phyloP scores from a whole-genome alignment of 2,797 vertebrate species.

The Acrossocheilus fasciatus region DNA sequence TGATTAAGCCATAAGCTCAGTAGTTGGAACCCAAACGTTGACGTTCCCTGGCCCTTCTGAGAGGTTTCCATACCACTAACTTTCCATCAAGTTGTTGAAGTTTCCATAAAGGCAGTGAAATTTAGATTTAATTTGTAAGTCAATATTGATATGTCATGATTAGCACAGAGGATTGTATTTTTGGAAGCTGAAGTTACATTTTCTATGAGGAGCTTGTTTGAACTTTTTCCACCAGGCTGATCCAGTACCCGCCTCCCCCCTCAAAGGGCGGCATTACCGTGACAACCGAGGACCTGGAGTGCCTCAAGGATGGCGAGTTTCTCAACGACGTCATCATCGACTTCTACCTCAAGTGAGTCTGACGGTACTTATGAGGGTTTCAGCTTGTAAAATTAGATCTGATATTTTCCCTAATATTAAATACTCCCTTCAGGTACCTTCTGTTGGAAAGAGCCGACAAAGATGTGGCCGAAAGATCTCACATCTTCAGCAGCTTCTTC shows the following conservation, averaged over 20 bases:
- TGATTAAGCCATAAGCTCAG: constrained; percentile 26
- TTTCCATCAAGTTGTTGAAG: constrained; percentile 47
- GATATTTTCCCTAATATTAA: neutral
- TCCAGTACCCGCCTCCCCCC: constrained; percentile 91
- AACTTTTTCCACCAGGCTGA: constrained; percentile 79
- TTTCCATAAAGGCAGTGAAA: constrained; percentile 49
- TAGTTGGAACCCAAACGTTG: constrained; percentile 8
- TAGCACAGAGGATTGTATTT: constrained; percentile 30
- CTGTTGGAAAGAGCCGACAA: constrained; percentile 84
- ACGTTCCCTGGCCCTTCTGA: neutral
- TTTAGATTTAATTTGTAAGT: constrained; percentile 44
- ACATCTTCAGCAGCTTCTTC: constrained; percentile 98
- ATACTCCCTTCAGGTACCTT: constrained; percentile 80
- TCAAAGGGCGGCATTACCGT: constrained; percentile 91
- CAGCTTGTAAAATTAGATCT: constrained; percentile 1
- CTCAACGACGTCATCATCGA: constrained; percentile 98
- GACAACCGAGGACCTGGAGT: constrained; percentile 89
- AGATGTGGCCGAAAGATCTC: constrained; percentile 82
- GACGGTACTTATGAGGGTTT: neutral
- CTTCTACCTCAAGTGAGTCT: constrained; percentile 86
- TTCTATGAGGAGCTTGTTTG: constrained; percentile 17
- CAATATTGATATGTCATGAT: constrained; percentile 36
- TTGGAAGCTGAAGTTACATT: constrained; percentile 42
- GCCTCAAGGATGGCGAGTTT: constrained; percentile 88
- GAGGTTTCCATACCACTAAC: constrained; percentile 48